A percentile compares a stretch with the other conserved stretches of the same genome.
Conservation (phyloP, 1,140 invertebrate genomes). For the Cotesia chilonis region DNA sequence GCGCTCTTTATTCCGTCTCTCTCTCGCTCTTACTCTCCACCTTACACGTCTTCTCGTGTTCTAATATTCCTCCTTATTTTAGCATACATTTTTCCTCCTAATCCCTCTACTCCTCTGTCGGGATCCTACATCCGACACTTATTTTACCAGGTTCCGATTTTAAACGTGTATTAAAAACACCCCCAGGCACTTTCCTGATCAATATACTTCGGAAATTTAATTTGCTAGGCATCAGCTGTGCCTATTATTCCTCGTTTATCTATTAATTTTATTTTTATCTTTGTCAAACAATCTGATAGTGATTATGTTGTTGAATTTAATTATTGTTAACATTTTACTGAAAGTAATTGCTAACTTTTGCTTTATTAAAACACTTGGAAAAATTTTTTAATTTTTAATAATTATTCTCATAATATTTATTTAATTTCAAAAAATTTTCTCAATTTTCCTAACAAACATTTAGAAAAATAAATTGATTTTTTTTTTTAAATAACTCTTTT, state of each 20-base stretch:
- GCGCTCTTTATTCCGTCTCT: conserved; percentile 14
- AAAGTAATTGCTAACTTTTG: no score
- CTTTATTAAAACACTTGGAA: no score
- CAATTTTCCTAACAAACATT: no score
- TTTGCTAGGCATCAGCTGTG: background rate
- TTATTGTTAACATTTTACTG: no score
- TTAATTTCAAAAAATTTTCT: no score
- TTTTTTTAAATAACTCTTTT: no score
- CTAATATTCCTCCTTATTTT: conserved; percentile 8
- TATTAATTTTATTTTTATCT: background rate
- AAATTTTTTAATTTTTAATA: no score
- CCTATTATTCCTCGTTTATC: background rate
- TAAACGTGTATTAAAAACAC: no score
- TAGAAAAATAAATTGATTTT: no score
- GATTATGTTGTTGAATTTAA: no score
- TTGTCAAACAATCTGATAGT: background rate
- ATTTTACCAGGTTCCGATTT: no score
- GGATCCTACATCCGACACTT: background rate
- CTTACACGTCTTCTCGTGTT: conserved; percentile 14
- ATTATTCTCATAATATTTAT: no score
- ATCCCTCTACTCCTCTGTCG: background rate
- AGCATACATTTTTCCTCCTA: background rate
- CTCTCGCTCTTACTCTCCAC: conserved; percentile 11
- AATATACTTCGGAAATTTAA: conserved; percentile 1
- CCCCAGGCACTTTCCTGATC: background rate